phyloP scores from a whole-genome alignment of 2,888 invertebrate genomes.

The Drosophila tripunctata region DNA sequence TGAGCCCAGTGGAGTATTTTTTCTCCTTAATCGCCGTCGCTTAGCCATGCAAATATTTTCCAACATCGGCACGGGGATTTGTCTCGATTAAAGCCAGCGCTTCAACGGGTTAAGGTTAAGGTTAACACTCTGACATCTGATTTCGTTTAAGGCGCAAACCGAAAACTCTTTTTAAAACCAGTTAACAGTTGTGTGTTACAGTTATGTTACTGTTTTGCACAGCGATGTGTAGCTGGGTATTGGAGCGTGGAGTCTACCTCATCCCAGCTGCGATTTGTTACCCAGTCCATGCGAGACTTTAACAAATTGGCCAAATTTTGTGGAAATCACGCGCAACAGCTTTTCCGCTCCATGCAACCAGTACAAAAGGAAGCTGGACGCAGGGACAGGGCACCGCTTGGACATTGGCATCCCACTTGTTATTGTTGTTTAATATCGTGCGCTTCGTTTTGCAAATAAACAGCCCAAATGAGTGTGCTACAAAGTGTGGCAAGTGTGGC shows the following conservation, averaged over 20 bases:
- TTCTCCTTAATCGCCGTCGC: slow-evolving; percentile 67
- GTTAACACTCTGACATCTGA: slow-evolving; percentile 60
- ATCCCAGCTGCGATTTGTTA: not conserved
- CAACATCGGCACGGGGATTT: slow-evolving; percentile 58
- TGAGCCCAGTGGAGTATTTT: slow-evolving; percentile 35
- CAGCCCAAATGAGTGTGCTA: slow-evolving; percentile 76
- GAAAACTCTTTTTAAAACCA: slow-evolving; percentile 1
- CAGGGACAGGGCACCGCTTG: slow-evolving; percentile 43
- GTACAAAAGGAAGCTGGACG: slow-evolving; percentile 22
- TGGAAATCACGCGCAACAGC: slow-evolving; percentile 71
- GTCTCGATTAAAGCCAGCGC: slow-evolving; percentile 52
- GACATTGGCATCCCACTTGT: slow-evolving; percentile 50
- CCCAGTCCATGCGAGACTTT: not conserved
- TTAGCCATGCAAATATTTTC: slow-evolving; percentile 80
- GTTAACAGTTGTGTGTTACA: slow-evolving; percentile 26
- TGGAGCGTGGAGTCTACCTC: not conserved
- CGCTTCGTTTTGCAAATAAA: slow-evolving; percentile 75
- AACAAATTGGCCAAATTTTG: slow-evolving; percentile 81
- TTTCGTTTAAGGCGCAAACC: slow-evolving; percentile 48
- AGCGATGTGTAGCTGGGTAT: not conserved
- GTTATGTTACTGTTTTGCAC: slow-evolving; percentile 11
- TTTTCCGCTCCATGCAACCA: slow-evolving; percentile 39
- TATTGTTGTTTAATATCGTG: slow-evolving; percentile 75
- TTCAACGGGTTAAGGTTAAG: slow-evolving; percentile 30
- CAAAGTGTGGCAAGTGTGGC: slow-evolving; percentile 42